Percentiles rank a stretch among this genome's conserved stretches.
Conservation (phyloP, 2,797 vertebrate genomes). For the Aeoliscus strigatus region DNA sequence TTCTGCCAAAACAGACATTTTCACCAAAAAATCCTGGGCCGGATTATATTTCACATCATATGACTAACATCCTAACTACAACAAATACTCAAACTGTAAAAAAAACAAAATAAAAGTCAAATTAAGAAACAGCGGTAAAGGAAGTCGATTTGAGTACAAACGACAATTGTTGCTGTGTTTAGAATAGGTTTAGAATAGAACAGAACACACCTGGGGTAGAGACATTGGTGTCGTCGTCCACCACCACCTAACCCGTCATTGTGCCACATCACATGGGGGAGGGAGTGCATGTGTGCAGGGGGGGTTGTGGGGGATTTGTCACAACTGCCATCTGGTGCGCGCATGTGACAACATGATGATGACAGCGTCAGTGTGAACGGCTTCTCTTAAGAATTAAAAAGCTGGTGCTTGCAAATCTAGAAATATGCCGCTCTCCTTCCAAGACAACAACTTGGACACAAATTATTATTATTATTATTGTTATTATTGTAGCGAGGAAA, state of each 20-base stretch:
- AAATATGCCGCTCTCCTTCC: conserved; percentile 46
- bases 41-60: conserved; percentile 35
- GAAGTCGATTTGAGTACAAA: no score
- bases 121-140: no score
- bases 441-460: conserved; percentile 46
- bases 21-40: conserved; percentile 45
- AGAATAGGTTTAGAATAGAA: no score
- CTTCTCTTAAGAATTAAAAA: conserved; percentile 38
- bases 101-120: no score
- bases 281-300: conserved; percentile 27
- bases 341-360: conserved; percentile 57
- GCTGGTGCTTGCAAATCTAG: conserved; percentile 24
- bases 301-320: conserved; percentile 57
- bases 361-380: conserved; percentile 49
- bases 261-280: conserved; percentile 47
- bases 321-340: conserved; percentile 66
- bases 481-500: conserved; percentile 37
- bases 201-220: conserved; percentile 17
- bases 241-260: conserved; percentile 43
- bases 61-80: no score
- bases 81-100: no score
- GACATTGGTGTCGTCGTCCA: conserved; percentile 32
- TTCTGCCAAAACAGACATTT: conserved; percentile 37
- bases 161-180: no score
- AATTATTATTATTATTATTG: conserved; percentile 45